A percentile compares a stretch with the other conserved stretches of the same genome.
phyloP scores from a whole-genome alignment of 2,797 vertebrate species.

The Enteromius radiatus region DNA sequence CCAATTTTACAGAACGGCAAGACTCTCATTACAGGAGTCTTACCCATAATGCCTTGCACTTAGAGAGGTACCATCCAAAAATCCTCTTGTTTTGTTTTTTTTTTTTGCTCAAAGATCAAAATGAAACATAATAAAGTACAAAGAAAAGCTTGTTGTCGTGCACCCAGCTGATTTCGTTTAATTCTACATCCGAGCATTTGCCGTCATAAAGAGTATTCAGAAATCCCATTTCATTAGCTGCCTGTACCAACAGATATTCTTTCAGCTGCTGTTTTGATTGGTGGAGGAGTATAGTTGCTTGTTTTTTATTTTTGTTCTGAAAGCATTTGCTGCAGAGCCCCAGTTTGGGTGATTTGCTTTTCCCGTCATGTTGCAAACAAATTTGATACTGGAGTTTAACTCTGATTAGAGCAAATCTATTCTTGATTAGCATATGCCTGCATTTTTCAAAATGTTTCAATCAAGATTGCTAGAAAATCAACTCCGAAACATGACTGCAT shows the following conservation, averaged over 20 bases:
- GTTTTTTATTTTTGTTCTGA: not conserved
- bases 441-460: slow-evolving; percentile 36
- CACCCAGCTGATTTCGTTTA: slow-evolving; percentile 6
- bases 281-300: not conserved
- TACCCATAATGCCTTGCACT: slow-evolving; percentile 41
- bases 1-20: slow-evolving; percentile 30
- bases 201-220: not conserved
- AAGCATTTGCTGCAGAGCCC: not conserved
- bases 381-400: slow-evolving; percentile 41
- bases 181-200: not conserved
- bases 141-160: not conserved
- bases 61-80: not conserved
- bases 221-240: slow-evolving; percentile 29
- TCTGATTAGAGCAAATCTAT: slow-evolving; percentile 55
- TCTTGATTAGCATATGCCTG: slow-evolving; percentile 59
- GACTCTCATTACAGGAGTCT: slow-evolving; percentile 34
- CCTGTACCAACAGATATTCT: slow-evolving; percentile 6
- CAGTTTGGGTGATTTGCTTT: slow-evolving; percentile 5
- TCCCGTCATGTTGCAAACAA: slow-evolving; percentile 9
- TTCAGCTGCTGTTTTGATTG: slow-evolving; percentile 28
- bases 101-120: slow-evolving; percentile 22
- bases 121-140: slow-evolving; percentile 18
- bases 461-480: slow-evolving; percentile 52
- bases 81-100: not conserved
- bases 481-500: slow-evolving; percentile 12